Evolutionary conservation across 2,888 invertebrate species (phyloP).

Genomic region (Xestia rhomboidea): DNA sequence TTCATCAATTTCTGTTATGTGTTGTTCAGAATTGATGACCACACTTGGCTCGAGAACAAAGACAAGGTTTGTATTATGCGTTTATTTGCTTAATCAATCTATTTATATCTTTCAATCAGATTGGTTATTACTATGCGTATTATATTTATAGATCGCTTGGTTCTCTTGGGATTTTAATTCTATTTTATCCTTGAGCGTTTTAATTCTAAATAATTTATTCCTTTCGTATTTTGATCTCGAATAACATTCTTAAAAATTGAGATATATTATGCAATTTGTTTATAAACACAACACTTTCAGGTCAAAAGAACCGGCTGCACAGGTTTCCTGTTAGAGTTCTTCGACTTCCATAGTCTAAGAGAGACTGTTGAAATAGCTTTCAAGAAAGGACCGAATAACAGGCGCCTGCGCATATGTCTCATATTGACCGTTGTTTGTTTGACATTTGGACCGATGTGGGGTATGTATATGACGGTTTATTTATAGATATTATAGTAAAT

Average conservation of each 20-base stretch:
- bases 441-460: conserved; percentile 85
- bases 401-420: conserved; percentile 82
- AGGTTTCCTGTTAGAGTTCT: conserved; percentile 84
- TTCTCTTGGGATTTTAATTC: not conserved
- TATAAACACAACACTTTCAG: conserved; percentile 70
- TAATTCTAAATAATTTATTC: not conserved
- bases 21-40: conserved; percentile 83
- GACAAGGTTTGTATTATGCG: conserved; percentile 78
- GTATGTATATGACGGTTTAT: conserved; percentile 73
- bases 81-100: conserved; percentile 27
- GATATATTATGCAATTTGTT: not conserved
- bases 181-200: too few species aligned
- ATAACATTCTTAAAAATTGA: not conserved
- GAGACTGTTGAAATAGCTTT: conserved; percentile 89
- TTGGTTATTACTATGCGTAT: not conserved
- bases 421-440: conserved; percentile 83
- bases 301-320: conserved; percentile 76
- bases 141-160: conserved; percentile 5
- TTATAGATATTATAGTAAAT: conserved; percentile 19
- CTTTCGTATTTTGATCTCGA: not conserved
- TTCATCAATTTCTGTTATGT: conserved; percentile 87
- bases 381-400: conserved; percentile 85
- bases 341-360: conserved; percentile 87
- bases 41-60: conserved; percentile 84
- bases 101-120: conserved; percentile 8